Evolutionary conservation across 2,888 invertebrate genomes (phyloP).

Genomic region (Rhagium mordax): DNA sequence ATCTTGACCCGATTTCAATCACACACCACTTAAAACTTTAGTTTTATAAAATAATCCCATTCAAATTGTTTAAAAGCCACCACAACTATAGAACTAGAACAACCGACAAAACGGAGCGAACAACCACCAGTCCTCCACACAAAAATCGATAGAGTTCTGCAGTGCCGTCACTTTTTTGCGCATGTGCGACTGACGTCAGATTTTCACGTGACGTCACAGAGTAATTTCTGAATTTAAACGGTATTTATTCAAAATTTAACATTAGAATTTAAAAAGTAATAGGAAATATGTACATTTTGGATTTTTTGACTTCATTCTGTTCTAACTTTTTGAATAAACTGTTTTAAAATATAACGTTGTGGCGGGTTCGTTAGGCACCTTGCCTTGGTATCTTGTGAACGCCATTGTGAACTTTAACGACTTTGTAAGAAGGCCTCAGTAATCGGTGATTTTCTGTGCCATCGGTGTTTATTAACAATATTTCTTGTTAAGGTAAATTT

Average conservation of each 20-base stretch:
- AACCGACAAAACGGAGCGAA: slow-evolving; percentile 65
- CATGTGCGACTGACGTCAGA: slow-evolving; percentile 71
- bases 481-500: slow-evolving; percentile 68
- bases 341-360: slow-evolving; percentile 25
- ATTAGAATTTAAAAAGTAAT: slow-evolving; percentile 43
- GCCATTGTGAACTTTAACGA: slow-evolving; percentile 90
- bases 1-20: slow-evolving; percentile 73
- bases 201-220: slow-evolving; percentile 64
- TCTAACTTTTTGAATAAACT: slow-evolving; percentile 40
- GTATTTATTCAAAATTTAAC: slow-evolving; percentile 43
- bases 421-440: slow-evolving; percentile 77
- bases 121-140: slow-evolving; percentile 65
- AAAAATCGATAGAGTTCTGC: slow-evolving; percentile 87
- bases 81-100: slow-evolving; percentile 81
- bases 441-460: slow-evolving; percentile 80
- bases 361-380: slow-evolving; percentile 66
- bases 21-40: slow-evolving; percentile 79
- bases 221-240: slow-evolving; percentile 42
- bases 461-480: slow-evolving; percentile 75
- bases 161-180: slow-evolving; percentile 73
- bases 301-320: slow-evolving; percentile 28
- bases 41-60: slow-evolving; percentile 84
- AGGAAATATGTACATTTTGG: slow-evolving; percentile 11
- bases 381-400: slow-evolving; percentile 73
- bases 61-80: slow-evolving; percentile 82